Percentiles rank a stretch among this genome's conserved stretches.
These are phyloP conservation scores for Aethes cnicana DNA, from an alignment of 2,888 invertebrate species.

Conservation along the genomic window DNA sequence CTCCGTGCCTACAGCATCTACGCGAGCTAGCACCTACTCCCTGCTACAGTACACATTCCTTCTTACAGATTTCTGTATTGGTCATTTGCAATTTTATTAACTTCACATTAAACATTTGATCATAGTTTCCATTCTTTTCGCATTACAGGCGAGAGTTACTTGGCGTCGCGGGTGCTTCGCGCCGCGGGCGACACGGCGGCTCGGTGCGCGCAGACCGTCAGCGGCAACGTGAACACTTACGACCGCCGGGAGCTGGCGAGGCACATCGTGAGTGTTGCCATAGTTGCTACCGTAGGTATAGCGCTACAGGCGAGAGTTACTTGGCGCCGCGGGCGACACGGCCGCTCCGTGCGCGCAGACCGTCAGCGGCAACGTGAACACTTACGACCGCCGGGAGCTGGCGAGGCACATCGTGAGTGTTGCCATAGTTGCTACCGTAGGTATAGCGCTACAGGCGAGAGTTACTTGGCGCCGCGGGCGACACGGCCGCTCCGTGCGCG, in stretches of 20 bases:
- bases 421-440: neutral
- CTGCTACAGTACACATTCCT: no score
- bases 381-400: conserved; percentile 74
- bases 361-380: conserved; percentile 66
- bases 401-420: conserved; percentile 71
- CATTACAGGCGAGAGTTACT: conserved; percentile 58
- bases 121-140: no score
- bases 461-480: conserved; percentile 65
- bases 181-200: conserved; percentile 63
- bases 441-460: conserved; percentile 61
- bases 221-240: conserved; percentile 71
- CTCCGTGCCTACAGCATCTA: no score
- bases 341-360: conserved; percentile 59
- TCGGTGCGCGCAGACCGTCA: conserved; percentile 59
- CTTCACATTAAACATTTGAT: no score
- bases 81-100: no score
- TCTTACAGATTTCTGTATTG: no score
- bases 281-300: neutral
- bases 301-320: conserved; percentile 59
- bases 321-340: conserved; percentile 65
- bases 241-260: conserved; percentile 71
- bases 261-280: conserved; percentile 65
- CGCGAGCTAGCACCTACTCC: no score
- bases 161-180: conserved; percentile 64
- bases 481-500: conserved; percentile 58